A percentile compares a stretch with the other conserved stretches of the same genome.
Evolutionary conservation across 2,888 invertebrate genomes (phyloP).

Genomic region (Drosophila heteroneura): DNA sequence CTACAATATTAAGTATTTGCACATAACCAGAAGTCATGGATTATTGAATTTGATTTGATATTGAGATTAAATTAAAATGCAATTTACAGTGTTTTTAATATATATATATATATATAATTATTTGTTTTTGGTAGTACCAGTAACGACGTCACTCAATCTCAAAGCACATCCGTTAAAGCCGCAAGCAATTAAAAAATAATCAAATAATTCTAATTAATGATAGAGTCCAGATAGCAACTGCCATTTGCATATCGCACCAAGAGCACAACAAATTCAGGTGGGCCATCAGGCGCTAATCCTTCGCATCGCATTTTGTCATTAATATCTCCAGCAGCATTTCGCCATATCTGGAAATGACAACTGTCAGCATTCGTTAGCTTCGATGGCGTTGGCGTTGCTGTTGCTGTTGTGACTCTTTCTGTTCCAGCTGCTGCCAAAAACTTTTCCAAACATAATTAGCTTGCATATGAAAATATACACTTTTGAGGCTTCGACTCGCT

Average conservation of each 20-base stretch:
- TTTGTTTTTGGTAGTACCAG: neutral
- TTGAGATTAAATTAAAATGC: conserved; percentile 44
- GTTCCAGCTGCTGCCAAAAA: conserved; percentile 70
- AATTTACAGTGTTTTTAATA: neutral
- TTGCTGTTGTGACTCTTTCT: conserved; percentile 28
- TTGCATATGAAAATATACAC: conserved; percentile 61
- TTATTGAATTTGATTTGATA: conserved; percentile 20
- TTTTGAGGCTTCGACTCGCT: conserved; percentile 49
- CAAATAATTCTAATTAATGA: conserved; percentile 74
- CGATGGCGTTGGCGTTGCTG: conserved; percentile 27
- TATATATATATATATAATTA: neutral
- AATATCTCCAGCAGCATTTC: conserved; percentile 54
- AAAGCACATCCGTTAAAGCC: conserved; percentile 41
- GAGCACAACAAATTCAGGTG: conserved; percentile 15
- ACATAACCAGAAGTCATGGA: conserved; percentile 19
- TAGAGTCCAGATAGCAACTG: conserved; percentile 12
- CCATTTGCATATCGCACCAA: conserved; percentile 29
- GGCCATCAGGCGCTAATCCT: conserved; percentile 61
- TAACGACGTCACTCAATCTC: conserved; percentile 30
- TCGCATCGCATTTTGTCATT: conserved; percentile 57
- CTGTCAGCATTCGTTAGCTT: conserved; percentile 74
- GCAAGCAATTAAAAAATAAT: conserved; percentile 66
- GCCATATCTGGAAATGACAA: conserved; percentile 73
- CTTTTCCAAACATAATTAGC: conserved; percentile 65
- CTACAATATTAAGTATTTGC: conserved; percentile 44